Evolutionary conservation across 2,888 invertebrate species (phyloP).

Genomic region (Cephus sareptanus): DNA sequence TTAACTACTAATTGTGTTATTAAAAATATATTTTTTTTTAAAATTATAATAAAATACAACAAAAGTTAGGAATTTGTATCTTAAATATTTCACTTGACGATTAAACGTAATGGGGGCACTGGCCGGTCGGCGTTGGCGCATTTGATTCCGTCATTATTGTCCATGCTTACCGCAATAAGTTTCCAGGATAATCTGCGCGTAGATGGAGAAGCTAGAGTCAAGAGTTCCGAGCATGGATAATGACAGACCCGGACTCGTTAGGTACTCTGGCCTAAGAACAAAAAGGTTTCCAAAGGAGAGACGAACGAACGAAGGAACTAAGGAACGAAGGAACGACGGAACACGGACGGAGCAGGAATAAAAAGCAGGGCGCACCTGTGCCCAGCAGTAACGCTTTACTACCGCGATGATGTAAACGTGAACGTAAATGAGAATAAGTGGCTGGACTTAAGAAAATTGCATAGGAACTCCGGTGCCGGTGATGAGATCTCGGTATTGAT

Average conservation of each 20-base stretch:
- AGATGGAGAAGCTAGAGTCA: constrained; percentile 40
- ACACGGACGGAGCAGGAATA: constrained; percentile 45
- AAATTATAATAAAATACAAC: not conserved
- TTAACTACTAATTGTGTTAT: not conserved
- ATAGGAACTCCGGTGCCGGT: constrained; percentile 14
- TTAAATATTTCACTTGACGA: not conserved
- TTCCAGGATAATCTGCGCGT: constrained; percentile 57
- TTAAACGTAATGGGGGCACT: not conserved
- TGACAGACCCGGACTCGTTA: constrained; percentile 62
- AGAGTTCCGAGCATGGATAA: constrained; percentile 57
- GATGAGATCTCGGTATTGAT: constrained; percentile 12
- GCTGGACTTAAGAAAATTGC: constrained; percentile 59
- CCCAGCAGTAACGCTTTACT: constrained; percentile 61
- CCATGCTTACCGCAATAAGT: constrained; percentile 59
- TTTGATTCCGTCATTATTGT: constrained; percentile 59
- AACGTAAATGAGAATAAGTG: constrained; percentile 63
- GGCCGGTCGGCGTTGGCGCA: constrained; percentile 24
- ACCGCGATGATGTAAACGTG: constrained; percentile 63
- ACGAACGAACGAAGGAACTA: constrained; percentile 40
- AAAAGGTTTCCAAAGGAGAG: constrained; percentile 34
- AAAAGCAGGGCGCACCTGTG: constrained; percentile 62
- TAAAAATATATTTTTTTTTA: too few relatives aligned
- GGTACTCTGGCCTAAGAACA: constrained; percentile 51
- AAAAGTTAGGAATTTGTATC: not conserved
- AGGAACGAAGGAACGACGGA: constrained; percentile 29